Evolutionary conservation across 2,888 invertebrate genomes (phyloP), one percentile per base, ranked within the genome.

Genomic region (Willowsia nigromaculata): DNA sequence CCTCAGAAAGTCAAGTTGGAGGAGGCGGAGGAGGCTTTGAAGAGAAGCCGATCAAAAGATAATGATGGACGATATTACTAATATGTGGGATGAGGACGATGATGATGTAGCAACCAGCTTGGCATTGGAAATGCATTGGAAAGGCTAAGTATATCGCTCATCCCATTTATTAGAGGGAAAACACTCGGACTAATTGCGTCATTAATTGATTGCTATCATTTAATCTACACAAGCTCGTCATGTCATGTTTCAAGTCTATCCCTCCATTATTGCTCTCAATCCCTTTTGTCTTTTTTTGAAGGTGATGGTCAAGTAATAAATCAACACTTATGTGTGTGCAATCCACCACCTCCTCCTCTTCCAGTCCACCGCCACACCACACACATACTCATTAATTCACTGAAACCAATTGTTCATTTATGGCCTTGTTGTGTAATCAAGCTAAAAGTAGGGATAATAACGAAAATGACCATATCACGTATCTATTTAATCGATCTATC

Each of bases 181-280:
- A 68, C 87, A 87, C 87, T 87, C 62, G 74, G 71, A 71, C 82
- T 87, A 87, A 87, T 87, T 87, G 87, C 87, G 74, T 82, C 68
- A 82, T 82, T 87, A 87, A 87, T 87, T 87, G 81, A 87, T 87
- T 81, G 87, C 81, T 59, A 87, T 59, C 86, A 68, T 22, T 43
- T 30, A 76, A 65, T 30, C 65, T 65, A 33, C 37, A 65, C 65
- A 65, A 1, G n/a, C 65, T 65, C 53, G 6, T 18, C 18, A 15
- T 53, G 83, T 43, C 65, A 56, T 56, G 65, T 11, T 53, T 18
- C 65, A 59, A 33, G n/a, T 65, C 15, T 33, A 13, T 65, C 65
- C 37, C 65, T n/a, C 3, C 33, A 3, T 50, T 18, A 15, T 65
- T 3, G 1, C 2, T 5, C n/a, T 65, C n/a, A 11, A 5, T 62